A percentile compares a stretch with the other conserved stretches of the same genome.
phyloP scores from a whole-genome alignment of 2,888 invertebrate genomes.

The Ormyrus pomaceus region DNA sequence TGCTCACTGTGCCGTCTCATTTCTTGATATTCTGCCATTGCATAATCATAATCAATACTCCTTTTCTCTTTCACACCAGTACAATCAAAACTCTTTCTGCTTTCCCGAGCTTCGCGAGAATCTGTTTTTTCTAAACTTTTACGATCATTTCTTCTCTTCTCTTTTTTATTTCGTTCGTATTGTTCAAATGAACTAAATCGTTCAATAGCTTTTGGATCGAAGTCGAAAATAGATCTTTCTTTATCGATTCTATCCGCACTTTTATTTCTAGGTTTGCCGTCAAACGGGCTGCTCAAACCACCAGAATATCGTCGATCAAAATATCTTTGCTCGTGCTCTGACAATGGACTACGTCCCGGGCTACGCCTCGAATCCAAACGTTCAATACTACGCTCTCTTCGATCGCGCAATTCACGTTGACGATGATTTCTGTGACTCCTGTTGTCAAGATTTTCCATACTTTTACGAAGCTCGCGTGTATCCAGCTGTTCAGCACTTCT shows the following conservation, averaged over 20 bases:
- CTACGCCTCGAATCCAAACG: constrained; percentile 62
- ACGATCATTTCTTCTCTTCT: constrained; percentile 60
- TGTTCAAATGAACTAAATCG: constrained; percentile 64
- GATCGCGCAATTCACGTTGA: constrained; percentile 37
- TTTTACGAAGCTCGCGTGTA: constrained; percentile 64
- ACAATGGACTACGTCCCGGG: constrained; percentile 59
- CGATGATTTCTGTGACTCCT: constrained; percentile 50
- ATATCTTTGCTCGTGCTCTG: constrained; percentile 68
- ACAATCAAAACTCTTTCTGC: constrained; percentile 63
- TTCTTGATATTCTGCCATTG: constrained; percentile 44
- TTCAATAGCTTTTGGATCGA: constrained; percentile 69
- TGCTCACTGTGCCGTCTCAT: constrained; percentile 55
- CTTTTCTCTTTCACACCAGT: constrained; percentile 62
- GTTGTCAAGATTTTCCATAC: constrained; percentile 64
- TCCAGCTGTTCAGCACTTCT: constrained; percentile 69
- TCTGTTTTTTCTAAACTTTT: constrained; percentile 61
- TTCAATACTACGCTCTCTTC: constrained; percentile 66
- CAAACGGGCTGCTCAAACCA: constrained; percentile 62
- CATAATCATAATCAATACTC: constrained; percentile 64
- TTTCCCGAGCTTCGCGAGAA: constrained; percentile 61
- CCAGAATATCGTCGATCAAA: constrained; percentile 69
- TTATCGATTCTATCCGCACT: constrained; percentile 70
- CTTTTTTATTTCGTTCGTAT: constrained; percentile 60
- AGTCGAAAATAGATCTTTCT: constrained; percentile 68
- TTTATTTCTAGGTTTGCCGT: constrained; percentile 63